Evolutionary conservation across 2,797 vertebrate genomes (phyloP), one percentile per base, ranked within the genome.

Genomic region (Crenichthys baileyi): DNA sequence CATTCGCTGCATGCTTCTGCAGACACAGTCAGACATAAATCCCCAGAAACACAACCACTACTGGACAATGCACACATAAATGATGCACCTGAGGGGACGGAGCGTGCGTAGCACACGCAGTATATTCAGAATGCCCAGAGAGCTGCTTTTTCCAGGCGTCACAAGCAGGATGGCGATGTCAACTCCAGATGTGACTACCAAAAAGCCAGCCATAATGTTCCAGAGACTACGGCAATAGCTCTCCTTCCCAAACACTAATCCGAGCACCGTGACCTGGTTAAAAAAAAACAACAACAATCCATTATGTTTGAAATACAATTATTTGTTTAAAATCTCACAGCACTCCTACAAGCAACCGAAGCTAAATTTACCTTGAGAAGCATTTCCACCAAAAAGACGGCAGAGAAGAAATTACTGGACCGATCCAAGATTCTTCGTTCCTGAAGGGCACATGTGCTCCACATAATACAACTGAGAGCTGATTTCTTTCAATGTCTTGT

Each of bases 321-420:
- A 20, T 67, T 36, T 24, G 22, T 11, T n/a, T 15, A 9, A 44
- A 68, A 46, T 44, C 16, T 20, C 44, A 68, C n/a, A 36, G 20
- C 0, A 44, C n/a, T 22, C 2, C n/a, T 13, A 3, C 16, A 22
- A 36, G 36, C 36, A 36, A 36, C 36, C 4, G 36, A 24, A 53
- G 22, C 5, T 11, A 29, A 36, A 15, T 50, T 91, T 95, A 98
- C 97, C 97, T 98, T 98, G 75, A 97, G 94, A 88, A 96, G 92
- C 97, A 98, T 98, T 94, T 98, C 97, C 5, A 91, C 89, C 78
- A 97, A 92, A 72, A 97, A 98, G 87, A 97, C 96, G 9, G 92
- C 96, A 29, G 97, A 96, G 93, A 98, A 97, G 84, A 97, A 90
- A 79, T 96, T 96, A 90, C 96, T 96, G 83, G 96, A 96, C 76